These are phyloP conservation scores for Setipinna tenuifilis DNA, from an alignment of 2,797 vertebrate genomes.

Conservation along the genomic window DNA sequence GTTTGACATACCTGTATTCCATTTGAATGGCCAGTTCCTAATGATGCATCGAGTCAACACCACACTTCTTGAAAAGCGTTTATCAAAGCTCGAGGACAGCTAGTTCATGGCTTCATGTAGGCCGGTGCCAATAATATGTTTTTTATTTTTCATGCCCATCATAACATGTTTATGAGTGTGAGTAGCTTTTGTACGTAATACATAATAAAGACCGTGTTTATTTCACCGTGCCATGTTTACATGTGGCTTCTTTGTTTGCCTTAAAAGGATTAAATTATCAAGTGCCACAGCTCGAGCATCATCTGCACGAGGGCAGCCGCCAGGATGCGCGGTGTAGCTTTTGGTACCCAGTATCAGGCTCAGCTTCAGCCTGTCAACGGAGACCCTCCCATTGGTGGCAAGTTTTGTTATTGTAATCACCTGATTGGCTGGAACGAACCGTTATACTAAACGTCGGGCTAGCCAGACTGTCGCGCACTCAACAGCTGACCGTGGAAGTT, in stretches of 20 bases:
- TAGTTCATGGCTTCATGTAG: neutral
- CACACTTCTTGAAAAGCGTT: conserved; percentile 72
- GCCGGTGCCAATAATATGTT: neutral
- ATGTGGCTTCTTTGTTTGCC: neutral
- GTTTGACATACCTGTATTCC: conserved; percentile 86
- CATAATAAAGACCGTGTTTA: neutral
- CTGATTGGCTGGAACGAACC: conserved; percentile 50
- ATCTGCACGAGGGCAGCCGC: conserved; percentile 19
- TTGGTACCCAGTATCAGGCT: neutral
- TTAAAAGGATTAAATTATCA: conserved; percentile 22
- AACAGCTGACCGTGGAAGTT: conserved; percentile 53
- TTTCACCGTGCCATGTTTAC: neutral
- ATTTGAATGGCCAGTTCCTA: conserved; percentile 84
- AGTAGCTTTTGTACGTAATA: neutral
- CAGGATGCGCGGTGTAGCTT: conserved; percentile 40
- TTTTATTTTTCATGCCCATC: neutral
- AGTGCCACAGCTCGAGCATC: conserved; percentile 13
- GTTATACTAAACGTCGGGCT: conserved; percentile 37
- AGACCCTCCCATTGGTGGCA: conserved; percentile 42
- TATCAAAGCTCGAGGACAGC: conserved; percentile 68
- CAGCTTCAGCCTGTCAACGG: neutral
- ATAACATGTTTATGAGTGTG: conserved; percentile 1
- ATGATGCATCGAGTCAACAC: conserved; percentile 84
- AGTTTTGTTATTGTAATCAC: conserved; percentile 37
- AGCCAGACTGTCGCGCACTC: conserved; percentile 37